Conservation (phyloP, 2,113 vertebrate genomes). For the Oncorhynchus tshawytscha region DNA sequence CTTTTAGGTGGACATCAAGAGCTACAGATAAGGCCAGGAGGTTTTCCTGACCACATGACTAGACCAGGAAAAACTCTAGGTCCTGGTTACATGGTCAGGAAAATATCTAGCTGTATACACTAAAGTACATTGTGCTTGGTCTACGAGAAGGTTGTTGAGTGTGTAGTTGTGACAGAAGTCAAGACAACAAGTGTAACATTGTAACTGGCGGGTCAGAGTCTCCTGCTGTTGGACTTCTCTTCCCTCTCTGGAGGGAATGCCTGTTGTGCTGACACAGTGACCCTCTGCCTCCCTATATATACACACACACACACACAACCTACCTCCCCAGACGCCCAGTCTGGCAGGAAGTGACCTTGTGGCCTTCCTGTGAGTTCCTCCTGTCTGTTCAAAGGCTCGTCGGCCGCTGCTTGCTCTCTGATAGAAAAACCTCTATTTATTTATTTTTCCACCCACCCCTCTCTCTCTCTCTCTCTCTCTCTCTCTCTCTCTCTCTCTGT, state of each 20-base stretch:
- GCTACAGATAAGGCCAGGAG: not conserved
- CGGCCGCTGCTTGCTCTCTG: slow-evolving; percentile 45
- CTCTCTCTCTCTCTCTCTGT: too few relatives aligned
- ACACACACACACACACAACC: slow-evolving; percentile 22
- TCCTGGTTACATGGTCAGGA: not conserved
- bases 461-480: too few relatives aligned
- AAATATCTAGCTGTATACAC: too few relatives aligned
- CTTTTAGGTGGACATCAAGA: not conserved
- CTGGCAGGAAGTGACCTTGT: slow-evolving; percentile 71
- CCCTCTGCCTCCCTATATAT: not conserved
- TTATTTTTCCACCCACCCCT: slow-evolving; percentile 45
- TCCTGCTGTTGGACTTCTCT: not conserved
- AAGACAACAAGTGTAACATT: too few relatives aligned
- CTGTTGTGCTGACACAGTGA: slow-evolving; percentile 14
- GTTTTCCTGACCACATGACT: too few relatives aligned
- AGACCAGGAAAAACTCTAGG: too few relatives aligned
- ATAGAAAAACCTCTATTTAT: slow-evolving; percentile 59
- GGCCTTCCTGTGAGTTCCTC: slow-evolving; percentile 65
- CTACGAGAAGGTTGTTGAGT: too few relatives aligned
- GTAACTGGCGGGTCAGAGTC: slow-evolving; percentile 67
- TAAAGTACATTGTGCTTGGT: too few relatives aligned
- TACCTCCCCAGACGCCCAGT: slow-evolving; percentile 47
- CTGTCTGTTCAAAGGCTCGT: slow-evolving; percentile 56
- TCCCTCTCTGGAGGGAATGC: not conserved
- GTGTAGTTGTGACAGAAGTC: too few relatives aligned